Conservation (phyloP, 2,888 invertebrate genomes). For the Nebria brevicollis region DNA sequence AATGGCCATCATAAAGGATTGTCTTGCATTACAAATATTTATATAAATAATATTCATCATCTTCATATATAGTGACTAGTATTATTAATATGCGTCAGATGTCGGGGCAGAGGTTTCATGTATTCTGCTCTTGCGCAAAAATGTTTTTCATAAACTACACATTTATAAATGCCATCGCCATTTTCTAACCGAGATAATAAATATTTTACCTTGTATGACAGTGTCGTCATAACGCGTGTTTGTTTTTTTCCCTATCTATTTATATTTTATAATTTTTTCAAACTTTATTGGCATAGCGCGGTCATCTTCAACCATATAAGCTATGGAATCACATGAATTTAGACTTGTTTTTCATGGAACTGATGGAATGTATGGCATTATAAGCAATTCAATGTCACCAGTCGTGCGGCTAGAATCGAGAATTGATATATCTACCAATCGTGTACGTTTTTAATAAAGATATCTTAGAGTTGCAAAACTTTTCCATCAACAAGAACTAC, state of each 20-base stretch:
- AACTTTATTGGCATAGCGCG: background rate
- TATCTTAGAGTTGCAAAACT: background rate
- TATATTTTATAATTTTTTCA: background rate
- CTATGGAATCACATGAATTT: constrained; percentile 36
- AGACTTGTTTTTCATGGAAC: constrained; percentile 36
- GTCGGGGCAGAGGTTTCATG: constrained; percentile 20
- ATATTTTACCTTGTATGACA: constrained; percentile 45
- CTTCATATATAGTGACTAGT: background rate
- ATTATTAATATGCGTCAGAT: constrained; percentile 33
- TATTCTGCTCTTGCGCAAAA: constrained; percentile 36
- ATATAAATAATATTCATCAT: background rate
- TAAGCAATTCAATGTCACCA: background rate
- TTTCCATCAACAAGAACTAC: no score
- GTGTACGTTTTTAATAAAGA: background rate
- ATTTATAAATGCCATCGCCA: constrained; percentile 41
- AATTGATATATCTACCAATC: background rate
- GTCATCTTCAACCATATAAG: constrained; percentile 27
- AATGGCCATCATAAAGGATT: background rate
- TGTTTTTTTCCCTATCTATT: constrained; percentile 21
- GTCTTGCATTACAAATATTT: background rate
- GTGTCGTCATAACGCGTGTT: constrained; percentile 36
- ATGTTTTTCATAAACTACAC: constrained; percentile 38
- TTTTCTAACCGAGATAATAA: constrained; percentile 44
- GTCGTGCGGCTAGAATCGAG: background rate
- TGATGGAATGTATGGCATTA: constrained; percentile 25